phyloP scores from a whole-genome alignment of 1,140 invertebrate species.

The Zaprionus vittiger region DNA sequence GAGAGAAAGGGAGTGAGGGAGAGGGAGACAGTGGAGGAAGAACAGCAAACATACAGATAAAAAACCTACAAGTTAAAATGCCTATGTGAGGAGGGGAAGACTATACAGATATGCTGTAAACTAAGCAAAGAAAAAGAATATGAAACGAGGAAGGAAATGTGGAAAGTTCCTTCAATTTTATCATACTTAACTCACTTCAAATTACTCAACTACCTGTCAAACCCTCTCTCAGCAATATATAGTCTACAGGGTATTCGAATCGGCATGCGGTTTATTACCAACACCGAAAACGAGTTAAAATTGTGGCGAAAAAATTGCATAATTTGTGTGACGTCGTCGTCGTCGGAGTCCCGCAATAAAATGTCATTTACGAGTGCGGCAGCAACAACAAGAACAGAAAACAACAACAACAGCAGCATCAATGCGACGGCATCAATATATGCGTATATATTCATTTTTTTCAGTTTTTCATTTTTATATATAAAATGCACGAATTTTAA shows the following conservation, averaged over 20 bases:
- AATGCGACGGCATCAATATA: constrained; percentile 48
- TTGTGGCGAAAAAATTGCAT: constrained; percentile 82
- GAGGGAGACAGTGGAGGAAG: constrained; percentile 10
- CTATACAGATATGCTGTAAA: constrained; percentile 2
- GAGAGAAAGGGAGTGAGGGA: neutral
- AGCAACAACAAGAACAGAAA: constrained; percentile 34
- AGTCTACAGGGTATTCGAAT: constrained; percentile 23
- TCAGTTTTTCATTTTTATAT: constrained; percentile 44
- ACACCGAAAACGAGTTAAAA: constrained; percentile 78
- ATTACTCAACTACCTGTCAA: neutral
- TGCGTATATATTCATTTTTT: constrained; percentile 50
- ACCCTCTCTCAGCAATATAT: neutral
- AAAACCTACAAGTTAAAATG: constrained; percentile 11
- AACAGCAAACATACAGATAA: constrained; percentile 5
- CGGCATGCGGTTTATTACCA: constrained; percentile 74
- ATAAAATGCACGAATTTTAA: constrained; percentile 81
- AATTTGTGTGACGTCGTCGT: constrained; percentile 73
- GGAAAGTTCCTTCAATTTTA: neutral
- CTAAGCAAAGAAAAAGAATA: neutral
- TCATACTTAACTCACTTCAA: neutral
- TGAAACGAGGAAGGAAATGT: neutral
- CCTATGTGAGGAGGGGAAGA: neutral
- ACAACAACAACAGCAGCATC: constrained; percentile 19
- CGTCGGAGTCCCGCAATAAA: constrained; percentile 61
- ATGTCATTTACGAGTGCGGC: constrained; percentile 65